Conservation (phyloP, 2,113 vertebrate species). For the Acanthisitta chloris region DNA sequence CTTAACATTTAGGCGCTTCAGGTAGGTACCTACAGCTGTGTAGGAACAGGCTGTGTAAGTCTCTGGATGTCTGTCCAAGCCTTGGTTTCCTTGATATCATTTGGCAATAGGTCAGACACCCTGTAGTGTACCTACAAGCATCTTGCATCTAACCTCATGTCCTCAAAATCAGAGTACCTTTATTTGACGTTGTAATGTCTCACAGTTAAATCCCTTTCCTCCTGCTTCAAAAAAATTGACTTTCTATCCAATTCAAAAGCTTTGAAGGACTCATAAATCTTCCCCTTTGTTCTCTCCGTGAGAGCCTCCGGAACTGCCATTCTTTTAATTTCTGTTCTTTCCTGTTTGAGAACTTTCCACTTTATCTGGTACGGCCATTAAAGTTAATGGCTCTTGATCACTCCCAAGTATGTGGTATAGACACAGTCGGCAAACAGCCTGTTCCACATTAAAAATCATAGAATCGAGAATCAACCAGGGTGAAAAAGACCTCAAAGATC, state of each 20-base stretch:
- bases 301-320: neutral
- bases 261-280: neutral
- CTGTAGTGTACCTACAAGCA: neutral
- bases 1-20: neutral
- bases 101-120: neutral
- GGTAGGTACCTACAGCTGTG: neutral
- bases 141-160: neutral
- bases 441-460: neutral
- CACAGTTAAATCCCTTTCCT: neutral
- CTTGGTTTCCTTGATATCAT: rapidly evolving
- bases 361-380: neutral
- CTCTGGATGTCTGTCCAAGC: neutral
- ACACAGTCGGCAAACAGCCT: neutral
- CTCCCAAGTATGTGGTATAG: neutral
- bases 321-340: neutral
- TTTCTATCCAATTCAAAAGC: neutral
- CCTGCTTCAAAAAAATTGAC: neutral
- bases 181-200: neutral
- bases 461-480: no score
- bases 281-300: neutral
- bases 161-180: neutral
- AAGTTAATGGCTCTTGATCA: neutral
- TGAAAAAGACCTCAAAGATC: no score
- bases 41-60: neutral
- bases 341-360: neutral